Evolutionary conservation across 2,797 vertebrate genomes (phyloP), one percentile per base, ranked within the genome.

Genomic region (Lacerta bilineata): DNA sequence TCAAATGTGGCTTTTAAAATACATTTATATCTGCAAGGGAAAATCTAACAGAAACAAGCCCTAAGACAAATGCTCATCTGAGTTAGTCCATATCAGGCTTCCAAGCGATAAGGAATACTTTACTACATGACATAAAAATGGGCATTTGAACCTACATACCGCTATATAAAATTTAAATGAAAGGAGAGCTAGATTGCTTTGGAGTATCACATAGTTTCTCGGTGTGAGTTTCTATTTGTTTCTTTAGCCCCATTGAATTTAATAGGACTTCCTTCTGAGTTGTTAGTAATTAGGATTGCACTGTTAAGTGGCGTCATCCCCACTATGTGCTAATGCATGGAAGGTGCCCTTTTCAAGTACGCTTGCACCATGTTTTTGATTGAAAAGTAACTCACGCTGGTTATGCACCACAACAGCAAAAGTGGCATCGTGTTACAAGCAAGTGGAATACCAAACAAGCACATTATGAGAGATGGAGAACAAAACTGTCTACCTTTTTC

Each of bases 111-210:
- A 9, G 43, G 29, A 29, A n/a, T 46, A 55, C 50, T 55, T 55
- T 55, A 55, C 50, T 55, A 55, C 50, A 15, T 55, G 50, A 55
- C 50, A 55, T 55, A 55, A 55, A 79, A 55, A 79, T 79, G 7
- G 75, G 10, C 75, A 77, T 43, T 23, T 77, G 71, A 39, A 36
- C 17, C 76, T 85, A 61, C 20, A 41, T 18, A 33, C 33, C 33
- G 33, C 33, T 33, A 61, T 18, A 20, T 33, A 17, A 43, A 41
- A 5, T 59, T 41, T 69, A n/a, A 39, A 39, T 46, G 27, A 36
- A 61, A 41, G 64, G 61, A 36, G 80, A 41, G 91, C 20, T 75
- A 83, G 23, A 39, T 87, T 50, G 4, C n/a, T 74, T 27, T 61
- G 59, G 74, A 75, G 18, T 75, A 7, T 75, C 74, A 41, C 61